Percentiles rank a stretch among this genome's conserved stretches.
Conservation (phyloP, 2,888 invertebrate species). For the Eupeodes luniger region DNA sequence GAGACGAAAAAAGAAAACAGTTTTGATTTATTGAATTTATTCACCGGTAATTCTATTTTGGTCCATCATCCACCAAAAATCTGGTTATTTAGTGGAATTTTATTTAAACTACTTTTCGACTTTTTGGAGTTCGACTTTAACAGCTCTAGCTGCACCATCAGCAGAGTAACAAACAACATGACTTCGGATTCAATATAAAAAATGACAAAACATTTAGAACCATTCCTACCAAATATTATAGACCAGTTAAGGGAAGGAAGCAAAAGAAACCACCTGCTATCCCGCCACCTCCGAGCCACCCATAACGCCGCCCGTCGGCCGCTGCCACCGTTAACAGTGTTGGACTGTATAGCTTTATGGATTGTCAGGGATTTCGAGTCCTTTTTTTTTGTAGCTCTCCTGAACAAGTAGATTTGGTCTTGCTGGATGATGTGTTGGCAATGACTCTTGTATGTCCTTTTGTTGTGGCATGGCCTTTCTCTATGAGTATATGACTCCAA, state of each 20-base stretch:
- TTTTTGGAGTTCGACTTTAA: neutral
- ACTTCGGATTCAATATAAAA: slow-evolving; percentile 49
- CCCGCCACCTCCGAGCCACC: no score
- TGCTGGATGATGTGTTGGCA: slow-evolving; percentile 31
- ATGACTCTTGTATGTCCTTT: slow-evolving; percentile 50
- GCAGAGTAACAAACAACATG: slow-evolving; percentile 2
- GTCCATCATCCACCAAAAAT: slow-evolving; percentile 73
- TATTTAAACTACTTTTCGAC: slow-evolving; percentile 72
- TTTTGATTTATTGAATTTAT: slow-evolving; percentile 74
- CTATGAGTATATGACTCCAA: slow-evolving; percentile 39
- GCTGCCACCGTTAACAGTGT: slow-evolving; percentile 29
- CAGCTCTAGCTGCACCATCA: neutral
- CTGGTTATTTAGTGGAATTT: slow-evolving; percentile 74
- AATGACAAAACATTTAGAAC: slow-evolving; percentile 64
- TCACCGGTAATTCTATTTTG: slow-evolving; percentile 73
- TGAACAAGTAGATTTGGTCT: slow-evolving; percentile 31
- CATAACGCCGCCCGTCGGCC: slow-evolving; percentile 15
- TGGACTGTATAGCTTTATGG: slow-evolving; percentile 52
- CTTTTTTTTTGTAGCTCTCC: slow-evolving; percentile 12
- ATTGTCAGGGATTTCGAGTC: slow-evolving; percentile 63
- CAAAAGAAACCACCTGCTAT: slow-evolving; percentile 32
- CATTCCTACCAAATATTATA: slow-evolving; percentile 14
- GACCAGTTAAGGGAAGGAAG: neutral
- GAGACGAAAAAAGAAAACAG: slow-evolving; percentile 7
- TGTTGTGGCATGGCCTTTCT: slow-evolving; percentile 60